Conservation (phyloP, 2,888 invertebrate genomes). For the Coecobrya sp. region DNA sequence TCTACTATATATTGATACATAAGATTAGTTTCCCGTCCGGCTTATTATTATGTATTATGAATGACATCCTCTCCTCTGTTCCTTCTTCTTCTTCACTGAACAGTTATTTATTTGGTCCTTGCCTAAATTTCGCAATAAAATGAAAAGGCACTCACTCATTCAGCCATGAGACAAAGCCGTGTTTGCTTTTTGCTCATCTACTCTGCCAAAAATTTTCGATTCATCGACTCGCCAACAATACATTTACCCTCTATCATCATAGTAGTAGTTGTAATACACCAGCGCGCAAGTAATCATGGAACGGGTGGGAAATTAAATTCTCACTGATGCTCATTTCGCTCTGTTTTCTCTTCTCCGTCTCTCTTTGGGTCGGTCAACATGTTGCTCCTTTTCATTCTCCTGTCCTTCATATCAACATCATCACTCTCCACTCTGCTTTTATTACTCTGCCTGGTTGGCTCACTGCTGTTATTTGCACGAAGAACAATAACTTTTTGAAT, state of each 20-base stretch:
- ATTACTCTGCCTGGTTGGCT: not conserved
- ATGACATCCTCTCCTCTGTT: not conserved
- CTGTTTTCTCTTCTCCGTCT: not conserved
- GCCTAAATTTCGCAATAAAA: slow-evolving; percentile 46
- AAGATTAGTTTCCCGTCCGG: not conserved
- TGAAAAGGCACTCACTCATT: slow-evolving; percentile 3
- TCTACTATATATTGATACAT: not conserved
- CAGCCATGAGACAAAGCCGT: not conserved
- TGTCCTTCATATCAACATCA: slow-evolving; percentile 19
- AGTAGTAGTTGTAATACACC: not conserved
- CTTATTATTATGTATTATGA: not conserved
- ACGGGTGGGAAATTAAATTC: slow-evolving; percentile 45
- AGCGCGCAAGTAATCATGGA: not conserved
- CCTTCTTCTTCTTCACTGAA: not conserved
- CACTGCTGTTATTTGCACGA: not conserved
- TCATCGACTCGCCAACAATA: slow-evolving; percentile 20
- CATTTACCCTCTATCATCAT: slow-evolving; percentile 2
- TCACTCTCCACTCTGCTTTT: not conserved
- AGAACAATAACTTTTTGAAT: slow-evolving; percentile 48
- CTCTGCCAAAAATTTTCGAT: slow-evolving; percentile 22
- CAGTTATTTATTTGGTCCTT: not conserved
- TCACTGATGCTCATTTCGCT: not conserved
- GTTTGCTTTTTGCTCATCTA: slow-evolving; percentile 13
- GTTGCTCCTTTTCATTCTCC: slow-evolving; percentile 28
- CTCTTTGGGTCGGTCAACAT: slow-evolving; percentile 14